Base-by-base conservation (phyloP, 2,113 vertebrate species). In the Rana temporaria region DNA sequence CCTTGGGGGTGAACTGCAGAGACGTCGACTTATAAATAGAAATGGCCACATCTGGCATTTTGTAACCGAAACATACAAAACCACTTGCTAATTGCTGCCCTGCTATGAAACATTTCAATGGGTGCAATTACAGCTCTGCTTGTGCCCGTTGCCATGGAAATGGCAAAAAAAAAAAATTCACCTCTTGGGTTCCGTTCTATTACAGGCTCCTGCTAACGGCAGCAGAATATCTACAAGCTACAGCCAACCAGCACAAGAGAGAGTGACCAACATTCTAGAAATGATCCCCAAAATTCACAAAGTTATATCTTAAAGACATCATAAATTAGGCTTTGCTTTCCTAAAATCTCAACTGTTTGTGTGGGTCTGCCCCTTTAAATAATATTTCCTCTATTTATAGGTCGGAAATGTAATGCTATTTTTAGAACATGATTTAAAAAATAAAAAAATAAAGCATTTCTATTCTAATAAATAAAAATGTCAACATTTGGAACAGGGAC, bases 121-220 rank as follows among this genome's bases (percentile, higher is more conserved):
- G 52, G 52, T 68, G 30, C 53, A 79, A 79, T 79, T 79, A 79
- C 17, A 19, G 42, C 63, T 34, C 76, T 57, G 63, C 76, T 78
- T 66, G 64, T 79, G 16, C 30, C 63, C 64, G 53, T 79, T 59
- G 32, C 77, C 65, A 79, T 79, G 52, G 77, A 34, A 19, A 79
- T 52, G 24, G 14, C 38, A n/a, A 24, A 30, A 24, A 65, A 65
- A 20, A 65, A 65, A 65, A 20, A 65, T 1, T 15, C 26, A 17
- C 19, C 68, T 57, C 64, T 11, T 8, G 11, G 42, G 42, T 48
- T 11, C 48, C 14, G 52, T 26, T 53, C 20, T 22, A 55, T 72
- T 6, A 34, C 11, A 67, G 18, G 19, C 14, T n/a, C 12, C 20
- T 55, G 26, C 3, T 69, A 68, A 79, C 69, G 16, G 15, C 2